Evolutionary conservation across 1,140 invertebrate species (phyloP).

Genomic region (Coptotermes formosanus): DNA sequence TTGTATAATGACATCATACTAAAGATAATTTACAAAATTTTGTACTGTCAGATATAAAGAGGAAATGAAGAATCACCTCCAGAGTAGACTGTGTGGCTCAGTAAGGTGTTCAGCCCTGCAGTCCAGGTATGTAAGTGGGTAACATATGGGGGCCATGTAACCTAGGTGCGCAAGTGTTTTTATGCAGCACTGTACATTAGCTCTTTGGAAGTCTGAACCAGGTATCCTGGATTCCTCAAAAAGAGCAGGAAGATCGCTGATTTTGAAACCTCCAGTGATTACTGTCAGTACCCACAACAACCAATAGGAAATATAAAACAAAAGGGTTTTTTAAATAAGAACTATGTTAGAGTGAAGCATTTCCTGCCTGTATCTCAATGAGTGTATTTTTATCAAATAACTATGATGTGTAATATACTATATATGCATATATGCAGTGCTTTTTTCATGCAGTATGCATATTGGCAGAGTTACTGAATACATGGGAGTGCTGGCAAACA

Average conservation of each 20-base stretch:
- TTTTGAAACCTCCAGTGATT: neutral
- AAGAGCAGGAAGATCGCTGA: neutral
- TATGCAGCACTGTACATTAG: neutral
- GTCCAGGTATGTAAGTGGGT: neutral
- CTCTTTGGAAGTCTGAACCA: neutral
- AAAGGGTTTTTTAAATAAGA: neutral
- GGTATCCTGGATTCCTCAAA: neutral
- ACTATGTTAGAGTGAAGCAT: neutral
- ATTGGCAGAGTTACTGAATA: no score
- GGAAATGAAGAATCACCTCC: neutral
- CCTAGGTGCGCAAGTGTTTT: neutral
- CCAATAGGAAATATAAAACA: neutral
- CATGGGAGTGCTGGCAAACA: no score
- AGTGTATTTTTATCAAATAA: conserved; percentile 15
- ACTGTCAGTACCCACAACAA: neutral
- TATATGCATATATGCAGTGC: neutral
- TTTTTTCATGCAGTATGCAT: no score
- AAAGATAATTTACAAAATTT: neutral
- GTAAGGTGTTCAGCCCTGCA: neutral
- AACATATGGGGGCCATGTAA: neutral
- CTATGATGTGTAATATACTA: conserved; percentile 9
- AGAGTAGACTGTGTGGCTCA: neutral
- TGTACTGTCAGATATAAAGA: neutral
- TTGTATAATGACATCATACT: neutral
- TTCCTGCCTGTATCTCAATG: conserved; percentile 15